A percentile compares a stretch with the other conserved stretches of the same genome.
phyloP scores from a whole-genome alignment of 37 sponge, comb jelly and placozoan genomes.

The Chondrilla cf. caribensis region DNA sequence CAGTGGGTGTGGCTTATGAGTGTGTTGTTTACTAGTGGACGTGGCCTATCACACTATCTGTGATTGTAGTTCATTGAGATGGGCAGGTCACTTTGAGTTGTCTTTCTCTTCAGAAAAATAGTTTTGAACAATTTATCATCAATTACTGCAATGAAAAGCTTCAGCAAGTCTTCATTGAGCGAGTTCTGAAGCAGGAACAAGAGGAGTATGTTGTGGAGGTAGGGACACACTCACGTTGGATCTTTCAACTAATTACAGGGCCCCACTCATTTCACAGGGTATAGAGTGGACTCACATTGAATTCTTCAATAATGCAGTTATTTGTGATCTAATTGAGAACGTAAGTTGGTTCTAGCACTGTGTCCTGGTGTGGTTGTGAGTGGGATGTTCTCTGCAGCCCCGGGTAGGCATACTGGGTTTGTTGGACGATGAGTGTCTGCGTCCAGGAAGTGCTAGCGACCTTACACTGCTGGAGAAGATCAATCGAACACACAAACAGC shows the following conservation, averaged over 20 bases:
- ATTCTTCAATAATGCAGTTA: constrained; percentile 83
- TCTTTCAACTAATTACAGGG: not conserved
- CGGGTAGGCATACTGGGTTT: constrained; percentile 63
- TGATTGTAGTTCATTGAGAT: not conserved
- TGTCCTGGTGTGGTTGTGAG: not conserved
- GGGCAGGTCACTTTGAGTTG: not conserved
- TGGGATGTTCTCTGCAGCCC: constrained; percentile 48
- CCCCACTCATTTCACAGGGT: constrained; percentile 31
- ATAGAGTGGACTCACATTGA: constrained; percentile 79
- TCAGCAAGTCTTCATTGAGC: constrained; percentile 87
- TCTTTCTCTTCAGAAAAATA: constrained; percentile 39
- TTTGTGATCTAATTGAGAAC: constrained; percentile 85
- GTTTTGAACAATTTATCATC: constrained; percentile 90
- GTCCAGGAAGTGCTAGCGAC: constrained; percentile 80
- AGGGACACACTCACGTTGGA: not conserved
- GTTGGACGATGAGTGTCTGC: constrained; percentile 84
- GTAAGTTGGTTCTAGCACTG: constrained; percentile 28
- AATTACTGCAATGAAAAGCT: constrained; percentile 95
- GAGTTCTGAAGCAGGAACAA: constrained; percentile 77
- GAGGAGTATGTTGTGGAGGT: constrained; percentile 85
- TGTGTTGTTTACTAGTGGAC: not conserved
- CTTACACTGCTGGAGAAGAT: constrained; percentile 64
- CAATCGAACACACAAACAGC: constrained; percentile 43
- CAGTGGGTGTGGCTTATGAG: not conserved
- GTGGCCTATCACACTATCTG: too few relatives aligned